phyloP scores from a whole-genome alignment of 92 coral and sea anemone genomes.

The Diadumene lineata region DNA sequence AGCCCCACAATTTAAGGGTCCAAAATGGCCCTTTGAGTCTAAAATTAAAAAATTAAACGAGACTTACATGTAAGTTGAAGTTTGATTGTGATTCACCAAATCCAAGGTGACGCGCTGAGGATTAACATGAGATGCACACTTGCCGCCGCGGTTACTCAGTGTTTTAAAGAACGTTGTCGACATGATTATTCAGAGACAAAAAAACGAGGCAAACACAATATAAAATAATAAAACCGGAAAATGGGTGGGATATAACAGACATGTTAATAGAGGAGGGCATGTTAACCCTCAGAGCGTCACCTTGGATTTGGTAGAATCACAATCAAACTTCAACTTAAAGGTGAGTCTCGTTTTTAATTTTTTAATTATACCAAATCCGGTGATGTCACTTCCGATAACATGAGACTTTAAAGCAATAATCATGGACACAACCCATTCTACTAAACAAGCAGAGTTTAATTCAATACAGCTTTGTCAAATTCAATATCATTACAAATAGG shows the following conservation, averaged over 20 bases:
- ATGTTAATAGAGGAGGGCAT: slow-evolving; percentile 11
- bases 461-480: slow-evolving; percentile 35
- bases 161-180: slow-evolving; percentile 18
- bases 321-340: slow-evolving; percentile 22
- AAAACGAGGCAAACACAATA: background rate
- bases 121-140: slow-evolving; percentile 25
- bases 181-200: slow-evolving; percentile 3
- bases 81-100: slow-evolving; percentile 30
- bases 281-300: slow-evolving; percentile 22
- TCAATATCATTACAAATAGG: slow-evolving; percentile 13
- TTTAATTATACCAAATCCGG: slow-evolving; percentile 45
- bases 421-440: slow-evolving; percentile 30
- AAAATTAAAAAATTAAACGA: slow-evolving; percentile 32
- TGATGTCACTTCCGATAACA: slow-evolving; percentile 59
- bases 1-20: too few relatives aligned
- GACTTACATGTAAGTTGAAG: slow-evolving; percentile 32
- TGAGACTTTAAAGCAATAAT: slow-evolving; percentile 39
- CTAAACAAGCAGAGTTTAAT: slow-evolving; percentile 21
- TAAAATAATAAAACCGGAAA: background rate
- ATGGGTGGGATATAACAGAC: background rate
- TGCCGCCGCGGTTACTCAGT: slow-evolving; percentile 10
- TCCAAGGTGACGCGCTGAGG: too few relatives aligned
- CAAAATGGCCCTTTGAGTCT: background rate
- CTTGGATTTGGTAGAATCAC: slow-evolving; percentile 23
- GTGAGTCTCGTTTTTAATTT: slow-evolving; percentile 33